A percentile compares a stretch with the other conserved stretches of the same genome.
Evolutionary conservation across 1,140 invertebrate genomes (phyloP).

Genomic region (Drosophila biarmipes): DNA sequence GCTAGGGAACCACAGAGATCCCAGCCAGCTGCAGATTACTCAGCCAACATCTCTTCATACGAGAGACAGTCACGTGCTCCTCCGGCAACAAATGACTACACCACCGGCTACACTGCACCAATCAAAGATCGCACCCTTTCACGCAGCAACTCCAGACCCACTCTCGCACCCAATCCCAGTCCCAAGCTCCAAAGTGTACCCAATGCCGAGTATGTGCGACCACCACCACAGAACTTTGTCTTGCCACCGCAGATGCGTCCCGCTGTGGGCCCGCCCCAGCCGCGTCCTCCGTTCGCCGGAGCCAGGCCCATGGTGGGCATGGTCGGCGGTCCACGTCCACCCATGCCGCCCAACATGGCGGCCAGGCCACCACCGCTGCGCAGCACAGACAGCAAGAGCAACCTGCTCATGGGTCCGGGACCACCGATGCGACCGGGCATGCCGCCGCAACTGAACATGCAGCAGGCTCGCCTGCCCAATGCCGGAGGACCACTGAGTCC

Average conservation of each 20-base stretch:
- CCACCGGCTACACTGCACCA: slow-evolving; percentile 10
- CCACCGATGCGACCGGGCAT: slow-evolving; percentile 72
- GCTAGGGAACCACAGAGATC: background rate
- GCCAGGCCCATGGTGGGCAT: slow-evolving; percentile 69
- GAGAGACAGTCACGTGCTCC: slow-evolving; percentile 22
- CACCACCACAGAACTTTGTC: slow-evolving; percentile 55
- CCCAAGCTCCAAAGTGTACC: slow-evolving; percentile 27
- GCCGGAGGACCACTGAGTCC: slow-evolving; percentile 68
- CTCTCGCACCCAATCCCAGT: slow-evolving; percentile 14
- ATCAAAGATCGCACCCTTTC: slow-evolving; percentile 42
- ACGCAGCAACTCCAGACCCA: slow-evolving; percentile 27
- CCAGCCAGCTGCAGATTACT: slow-evolving; percentile 5
- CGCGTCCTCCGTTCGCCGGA: slow-evolving; percentile 72
- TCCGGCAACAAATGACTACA: slow-evolving; percentile 8
- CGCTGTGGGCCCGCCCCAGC: slow-evolving; percentile 59
- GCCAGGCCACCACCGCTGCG: slow-evolving; percentile 67
- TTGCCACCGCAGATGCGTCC: slow-evolving; percentile 77
- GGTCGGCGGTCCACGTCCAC: slow-evolving; percentile 55
- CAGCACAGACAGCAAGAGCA: slow-evolving; percentile 78
- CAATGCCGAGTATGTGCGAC: slow-evolving; percentile 55
- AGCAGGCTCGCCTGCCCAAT: slow-evolving; percentile 62
- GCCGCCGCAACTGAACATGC: slow-evolving; percentile 59
- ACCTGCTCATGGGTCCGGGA: slow-evolving; percentile 73
- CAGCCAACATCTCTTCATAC: background rate
- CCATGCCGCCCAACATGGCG: slow-evolving; percentile 72